A percentile compares a stretch with the other conserved stretches of the same genome.
Evolutionary conservation across 2,113 vertebrate genomes (phyloP).

Genomic region (Shinisaurus crocodilurus): DNA sequence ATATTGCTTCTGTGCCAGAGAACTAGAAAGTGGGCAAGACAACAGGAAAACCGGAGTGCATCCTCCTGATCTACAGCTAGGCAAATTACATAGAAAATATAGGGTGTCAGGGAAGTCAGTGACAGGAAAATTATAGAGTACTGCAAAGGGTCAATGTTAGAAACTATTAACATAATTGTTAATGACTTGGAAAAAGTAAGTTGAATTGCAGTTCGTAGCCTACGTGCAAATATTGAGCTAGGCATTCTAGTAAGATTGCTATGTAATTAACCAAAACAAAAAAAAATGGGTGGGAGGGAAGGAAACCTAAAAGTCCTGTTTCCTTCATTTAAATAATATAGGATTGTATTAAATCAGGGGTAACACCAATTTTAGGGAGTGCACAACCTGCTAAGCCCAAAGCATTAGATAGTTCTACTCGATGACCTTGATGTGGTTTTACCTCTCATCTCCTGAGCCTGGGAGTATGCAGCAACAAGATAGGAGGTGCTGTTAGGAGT

Average conservation of each 20-base stretch:
- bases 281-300: neutral
- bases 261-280: neutral
- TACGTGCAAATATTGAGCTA: conserved; percentile 3
- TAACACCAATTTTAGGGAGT: neutral
- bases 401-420: neutral
- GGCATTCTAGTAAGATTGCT: neutral
- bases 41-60: neutral
- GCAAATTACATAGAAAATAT: neutral
- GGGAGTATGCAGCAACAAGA: neutral
- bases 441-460: neutral
- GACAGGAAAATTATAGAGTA: conserved; percentile 14
- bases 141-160: neutral
- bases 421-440: neutral
- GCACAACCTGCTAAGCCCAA: neutral
- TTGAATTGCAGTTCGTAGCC: neutral
- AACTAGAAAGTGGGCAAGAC: neutral
- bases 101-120: neutral
- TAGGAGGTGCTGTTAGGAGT: neutral
- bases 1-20: neutral
- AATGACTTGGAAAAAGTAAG: conserved; percentile 14
- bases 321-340: neutral
- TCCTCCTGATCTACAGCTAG: neutral
- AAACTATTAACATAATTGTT: conserved; percentile 15
- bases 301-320: neutral
- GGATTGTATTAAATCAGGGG: neutral